Base-by-base conservation (phyloP, 2,797 vertebrate species). In the Molossus molossus region DNA sequence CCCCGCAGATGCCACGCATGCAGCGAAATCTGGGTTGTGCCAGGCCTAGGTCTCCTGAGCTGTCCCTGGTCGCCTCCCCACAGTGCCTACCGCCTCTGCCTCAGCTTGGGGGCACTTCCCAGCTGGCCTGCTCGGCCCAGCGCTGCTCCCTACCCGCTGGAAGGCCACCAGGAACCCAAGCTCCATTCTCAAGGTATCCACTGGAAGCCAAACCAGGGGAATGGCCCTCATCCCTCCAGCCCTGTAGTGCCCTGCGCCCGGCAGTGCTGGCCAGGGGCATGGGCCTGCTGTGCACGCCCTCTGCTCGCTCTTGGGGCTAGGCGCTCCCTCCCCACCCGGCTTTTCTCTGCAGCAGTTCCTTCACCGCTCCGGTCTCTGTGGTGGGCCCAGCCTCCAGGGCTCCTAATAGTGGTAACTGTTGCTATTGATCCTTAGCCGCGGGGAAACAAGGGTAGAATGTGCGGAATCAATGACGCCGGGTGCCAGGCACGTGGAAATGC, bases 241-340 rank as follows among this genome's bases (percentile, higher is more conserved):
- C 77, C 29, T 53, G 9, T 1, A 33, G 20, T 33, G 27, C 6
- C 50, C 4, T 0, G 11, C 0, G 3, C 17, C 72, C 23, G 6
- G 9, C 1, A 0, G 0, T 1, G 60, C 33, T 2, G 0, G 4
- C 27, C 5, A 5, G 29, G 1, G 3, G 37, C 29, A 60, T 20
- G 33, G 67, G 77, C 62, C 67, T 40, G 70, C 23, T 87, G 76
- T 90, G 79, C 89, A 18, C 4, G 3, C 17, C 40, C 57, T 60
- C 48, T 5, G 45, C n/a, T 40, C 27, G 58, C 65, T 89, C 9
- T n/a, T 9, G 5, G 27, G 20, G 15, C 84, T 29, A 4, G 5
- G 21, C 62, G 62, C 48, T 62, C 58, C 23, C 4, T 13, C 37
- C 57, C 60, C 7, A 65, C 23, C 21, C 37, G 55, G 23, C 5